phyloP scores from a whole-genome alignment of 2,113 vertebrate genomes.

The Pedionomus torquatus region DNA sequence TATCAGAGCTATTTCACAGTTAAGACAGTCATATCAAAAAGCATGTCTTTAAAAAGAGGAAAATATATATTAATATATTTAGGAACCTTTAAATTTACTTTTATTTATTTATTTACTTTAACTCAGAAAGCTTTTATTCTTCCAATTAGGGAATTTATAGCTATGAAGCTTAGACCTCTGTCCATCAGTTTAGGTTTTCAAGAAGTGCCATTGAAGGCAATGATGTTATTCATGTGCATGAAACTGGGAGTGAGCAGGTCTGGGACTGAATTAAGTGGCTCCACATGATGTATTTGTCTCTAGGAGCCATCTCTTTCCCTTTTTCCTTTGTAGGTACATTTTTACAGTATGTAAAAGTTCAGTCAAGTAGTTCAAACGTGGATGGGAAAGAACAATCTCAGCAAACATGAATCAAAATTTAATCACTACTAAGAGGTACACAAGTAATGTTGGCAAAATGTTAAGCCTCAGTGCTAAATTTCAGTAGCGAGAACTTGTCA shows the following conservation, averaged over 20 bases:
- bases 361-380: neutral
- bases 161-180: neutral
- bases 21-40: neutral
- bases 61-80: neutral
- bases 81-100: neutral
- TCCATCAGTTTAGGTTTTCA: neutral
- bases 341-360: neutral
- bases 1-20: neutral
- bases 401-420: neutral
- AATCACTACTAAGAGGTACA: neutral
- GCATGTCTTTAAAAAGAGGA: neutral
- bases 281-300: neutral
- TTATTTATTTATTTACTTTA: neutral
- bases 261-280: neutral
- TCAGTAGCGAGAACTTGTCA: neutral
- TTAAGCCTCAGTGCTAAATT: neutral
- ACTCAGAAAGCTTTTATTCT: neutral
- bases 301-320: neutral
- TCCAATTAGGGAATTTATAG: neutral
- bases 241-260: neutral
- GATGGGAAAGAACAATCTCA: neutral
- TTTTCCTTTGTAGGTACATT: neutral
- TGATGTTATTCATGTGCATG: neutral
- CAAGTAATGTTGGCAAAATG: neutral
- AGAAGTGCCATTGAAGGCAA: neutral